A percentile compares a stretch with the other conserved stretches of the same genome.
phyloP scores from a whole-genome alignment of 2,113 vertebrate species.

The Corapipo altera region DNA sequence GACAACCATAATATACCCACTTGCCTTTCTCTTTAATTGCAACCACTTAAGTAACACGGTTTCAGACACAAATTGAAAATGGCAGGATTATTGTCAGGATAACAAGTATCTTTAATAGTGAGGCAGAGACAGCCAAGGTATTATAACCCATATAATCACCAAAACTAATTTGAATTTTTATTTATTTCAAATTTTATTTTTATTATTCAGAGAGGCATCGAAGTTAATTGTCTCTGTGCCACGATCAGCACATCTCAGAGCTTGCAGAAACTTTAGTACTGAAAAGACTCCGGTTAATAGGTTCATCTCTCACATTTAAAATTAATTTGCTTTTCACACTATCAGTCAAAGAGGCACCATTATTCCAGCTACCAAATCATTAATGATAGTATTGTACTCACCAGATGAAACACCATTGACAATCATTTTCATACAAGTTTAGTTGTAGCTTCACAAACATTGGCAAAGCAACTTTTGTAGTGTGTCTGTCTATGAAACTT shows the following conservation, averaged over 20 bases:
- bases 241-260: background rate
- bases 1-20: background rate
- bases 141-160: background rate
- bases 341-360: background rate
- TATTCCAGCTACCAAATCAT: background rate
- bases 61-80: background rate
- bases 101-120: background rate
- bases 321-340: background rate
- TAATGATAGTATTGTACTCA: background rate
- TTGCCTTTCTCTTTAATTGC: fast-evolving
- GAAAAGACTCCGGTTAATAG: background rate
- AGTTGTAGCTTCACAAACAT: background rate
- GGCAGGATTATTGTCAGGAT: background rate
- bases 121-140: background rate
- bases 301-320: background rate
- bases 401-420: background rate
- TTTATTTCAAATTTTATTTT: background rate
- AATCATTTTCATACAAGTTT: background rate
- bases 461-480: background rate
- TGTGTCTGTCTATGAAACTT: background rate
- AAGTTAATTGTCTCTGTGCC: background rate
- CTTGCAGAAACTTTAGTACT: background rate
- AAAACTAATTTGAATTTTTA: background rate
- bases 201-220: background rate
- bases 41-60: background rate